Percentiles rank a stretch among this genome's conserved stretches.
Evolutionary conservation across 2,113 vertebrate genomes (phyloP).

Genomic region (Centrocercus urophasianus): DNA sequence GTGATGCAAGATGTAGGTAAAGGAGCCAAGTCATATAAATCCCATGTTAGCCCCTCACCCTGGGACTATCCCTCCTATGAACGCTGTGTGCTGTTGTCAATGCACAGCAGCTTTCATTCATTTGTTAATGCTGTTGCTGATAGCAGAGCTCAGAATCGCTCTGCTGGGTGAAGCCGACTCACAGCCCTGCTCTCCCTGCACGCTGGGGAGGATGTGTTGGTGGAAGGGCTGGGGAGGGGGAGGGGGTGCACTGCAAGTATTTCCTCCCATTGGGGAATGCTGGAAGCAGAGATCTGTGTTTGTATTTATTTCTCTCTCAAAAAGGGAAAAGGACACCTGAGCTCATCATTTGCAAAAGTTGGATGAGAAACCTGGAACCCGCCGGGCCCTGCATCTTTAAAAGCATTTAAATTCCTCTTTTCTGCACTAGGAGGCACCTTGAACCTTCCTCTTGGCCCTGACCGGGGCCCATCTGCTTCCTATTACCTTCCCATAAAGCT

Average conservation of each 20-base stretch:
- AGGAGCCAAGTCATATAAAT: neutral
- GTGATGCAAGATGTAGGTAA: neutral
- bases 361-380: constrained; percentile 60
- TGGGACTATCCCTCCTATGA: neutral
- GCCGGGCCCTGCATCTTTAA: constrained; percentile 44
- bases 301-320: constrained; percentile 16
- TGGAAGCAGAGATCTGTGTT: constrained; percentile 12
- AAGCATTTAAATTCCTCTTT: constrained; percentile 68
- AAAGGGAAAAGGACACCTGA: constrained; percentile 39
- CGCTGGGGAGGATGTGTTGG: accelerated
- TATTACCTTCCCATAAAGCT: constrained; percentile 65
- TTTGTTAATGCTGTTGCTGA: accelerated
- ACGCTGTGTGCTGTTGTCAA: neutral
- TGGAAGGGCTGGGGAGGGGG: neutral
- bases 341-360: constrained; percentile 57
- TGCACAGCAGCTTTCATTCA: neutral
- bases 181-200: neutral
- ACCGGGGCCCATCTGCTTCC: constrained; percentile 71
- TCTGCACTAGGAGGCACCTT: constrained; percentile 74
- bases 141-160: neutral
- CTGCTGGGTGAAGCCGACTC: neutral
- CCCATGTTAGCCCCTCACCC: neutral
- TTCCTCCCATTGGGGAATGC: neutral
- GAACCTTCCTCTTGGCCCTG: constrained; percentile 69
- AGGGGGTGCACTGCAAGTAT: neutral